These are phyloP conservation scores for Lymantria dispar DNA, from an alignment of 2,888 invertebrate species.

Conservation along the genomic window DNA sequence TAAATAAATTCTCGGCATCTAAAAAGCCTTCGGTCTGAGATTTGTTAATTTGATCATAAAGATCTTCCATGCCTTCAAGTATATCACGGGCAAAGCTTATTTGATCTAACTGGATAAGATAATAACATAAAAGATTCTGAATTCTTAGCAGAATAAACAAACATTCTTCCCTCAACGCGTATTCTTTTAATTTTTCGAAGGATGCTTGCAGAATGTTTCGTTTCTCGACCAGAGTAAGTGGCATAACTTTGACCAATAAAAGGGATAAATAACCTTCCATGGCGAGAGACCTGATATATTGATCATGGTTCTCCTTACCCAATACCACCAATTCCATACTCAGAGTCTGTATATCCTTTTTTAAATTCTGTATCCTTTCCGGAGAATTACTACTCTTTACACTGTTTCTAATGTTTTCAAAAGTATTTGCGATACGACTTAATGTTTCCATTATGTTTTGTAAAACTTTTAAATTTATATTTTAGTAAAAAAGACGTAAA, in stretches of 20 bases:
- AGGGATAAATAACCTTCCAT: slow-evolving; percentile 72
- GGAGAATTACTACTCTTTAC: slow-evolving; percentile 59
- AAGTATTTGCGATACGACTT: slow-evolving; percentile 54
- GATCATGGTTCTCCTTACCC: slow-evolving; percentile 64
- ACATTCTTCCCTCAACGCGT: slow-evolving; percentile 59
- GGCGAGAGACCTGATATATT: slow-evolving; percentile 59
- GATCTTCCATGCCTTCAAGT: slow-evolving; percentile 72
- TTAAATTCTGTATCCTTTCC: slow-evolving; percentile 53
- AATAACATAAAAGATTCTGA: slow-evolving; percentile 82
- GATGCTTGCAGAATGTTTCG: slow-evolving; percentile 54
- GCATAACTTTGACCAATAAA: slow-evolving; percentile 63
- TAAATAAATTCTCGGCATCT: slow-evolving; percentile 82
- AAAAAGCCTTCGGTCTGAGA: slow-evolving; percentile 53
- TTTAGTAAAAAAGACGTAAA: not conserved
- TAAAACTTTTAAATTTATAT: slow-evolving; percentile 17
- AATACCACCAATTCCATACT: slow-evolving; percentile 56
- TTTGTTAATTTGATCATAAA: slow-evolving; percentile 65
- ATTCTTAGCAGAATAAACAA: slow-evolving; percentile 80
- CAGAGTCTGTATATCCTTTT: slow-evolving; percentile 58
- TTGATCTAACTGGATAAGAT: slow-evolving; percentile 78
- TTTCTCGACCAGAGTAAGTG: slow-evolving; percentile 59
- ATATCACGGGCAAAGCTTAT: slow-evolving; percentile 68
- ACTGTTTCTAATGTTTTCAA: slow-evolving; percentile 54
- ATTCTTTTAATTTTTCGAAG: slow-evolving; percentile 61
- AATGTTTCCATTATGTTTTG: slow-evolving; percentile 54